A percentile compares a stretch with the other conserved stretches of the same genome.
phyloP scores from a whole-genome alignment of 2,113 vertebrate species.

The Bucco capensis region DNA sequence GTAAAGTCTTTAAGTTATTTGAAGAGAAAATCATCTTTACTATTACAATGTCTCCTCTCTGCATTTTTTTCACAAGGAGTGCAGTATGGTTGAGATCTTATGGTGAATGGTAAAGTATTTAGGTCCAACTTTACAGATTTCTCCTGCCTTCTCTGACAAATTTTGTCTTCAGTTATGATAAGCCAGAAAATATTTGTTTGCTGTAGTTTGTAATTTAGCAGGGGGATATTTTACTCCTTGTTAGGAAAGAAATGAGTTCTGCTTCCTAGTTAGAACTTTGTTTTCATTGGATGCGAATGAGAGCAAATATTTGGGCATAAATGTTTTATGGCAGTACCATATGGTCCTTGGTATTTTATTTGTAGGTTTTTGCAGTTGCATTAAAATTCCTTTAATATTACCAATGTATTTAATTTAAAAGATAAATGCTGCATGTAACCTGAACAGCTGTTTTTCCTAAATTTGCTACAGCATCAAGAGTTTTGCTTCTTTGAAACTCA shows the following conservation, averaged over 20 bases:
- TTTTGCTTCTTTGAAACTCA: neutral
- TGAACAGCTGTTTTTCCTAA: constrained; percentile 32
- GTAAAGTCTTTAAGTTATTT: neutral
- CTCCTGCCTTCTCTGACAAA: neutral
- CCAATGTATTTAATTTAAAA: constrained; percentile 39
- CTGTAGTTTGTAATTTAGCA: neutral
- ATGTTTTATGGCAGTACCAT: constrained; percentile 59
- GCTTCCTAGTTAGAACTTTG: constrained; percentile 43
- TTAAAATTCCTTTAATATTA: constrained; percentile 56
- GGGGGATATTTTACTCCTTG: constrained; percentile 3
- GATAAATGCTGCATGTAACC: neutral
- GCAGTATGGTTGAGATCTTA: neutral
- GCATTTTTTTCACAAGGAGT: neutral
- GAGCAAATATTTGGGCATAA: constrained; percentile 63
- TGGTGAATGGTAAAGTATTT: neutral
- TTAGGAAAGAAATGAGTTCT: constrained; percentile 40
- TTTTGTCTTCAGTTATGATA: neutral
- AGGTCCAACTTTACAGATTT: neutral
- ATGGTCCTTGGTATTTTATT: constrained; percentile 49
- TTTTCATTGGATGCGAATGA: constrained; percentile 50
- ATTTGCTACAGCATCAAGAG: neutral
- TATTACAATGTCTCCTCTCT: neutral
- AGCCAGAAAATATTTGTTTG: neutral
- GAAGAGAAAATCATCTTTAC: neutral
- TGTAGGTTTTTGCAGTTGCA: constrained; percentile 50